Conservation (phyloP, 2,113 vertebrate genomes). For the Apistogramma diplotaenia region DNA sequence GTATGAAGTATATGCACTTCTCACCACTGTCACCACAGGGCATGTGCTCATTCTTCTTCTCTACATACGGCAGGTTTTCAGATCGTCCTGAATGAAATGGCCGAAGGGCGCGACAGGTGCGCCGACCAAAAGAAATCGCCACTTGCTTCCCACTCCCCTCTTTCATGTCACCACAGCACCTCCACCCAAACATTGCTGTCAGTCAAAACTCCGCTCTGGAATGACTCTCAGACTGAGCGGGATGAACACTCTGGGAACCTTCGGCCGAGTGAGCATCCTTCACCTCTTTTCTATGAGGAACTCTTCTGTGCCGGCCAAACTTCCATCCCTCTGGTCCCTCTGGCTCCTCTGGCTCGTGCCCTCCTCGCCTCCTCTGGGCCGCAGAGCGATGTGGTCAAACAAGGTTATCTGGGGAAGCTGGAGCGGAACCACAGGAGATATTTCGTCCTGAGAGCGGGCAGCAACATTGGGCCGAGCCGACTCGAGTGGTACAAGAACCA, state of each 20-base stretch:
- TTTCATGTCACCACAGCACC: neutral
- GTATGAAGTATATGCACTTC: neutral
- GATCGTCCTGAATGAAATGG: conserved; percentile 7
- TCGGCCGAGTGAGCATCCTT: neutral
- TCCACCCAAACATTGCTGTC: neutral
- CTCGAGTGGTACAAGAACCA: conserved; percentile 68
- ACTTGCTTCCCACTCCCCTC: neutral
- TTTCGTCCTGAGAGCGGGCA: conserved; percentile 65
- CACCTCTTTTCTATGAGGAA: conserved; percentile 17
- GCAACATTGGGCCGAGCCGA: conserved; percentile 59
- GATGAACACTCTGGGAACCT: neutral
- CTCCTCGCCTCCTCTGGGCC: neutral
- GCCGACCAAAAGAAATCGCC: neutral
- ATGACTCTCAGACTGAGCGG: neutral
- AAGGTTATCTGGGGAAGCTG: conserved; percentile 60
- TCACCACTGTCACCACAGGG: neutral
- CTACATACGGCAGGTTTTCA: conserved; percentile 8
- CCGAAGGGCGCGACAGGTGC: neutral
- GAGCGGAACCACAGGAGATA: conserved; percentile 45
- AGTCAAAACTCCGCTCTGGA: neutral
- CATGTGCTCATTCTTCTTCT: neutral
- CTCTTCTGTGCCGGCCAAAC: conserved; percentile 19
- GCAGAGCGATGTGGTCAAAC: conserved; percentile 51
- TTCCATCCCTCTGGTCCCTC: neutral
- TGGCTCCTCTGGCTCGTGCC: conserved; percentile 32